Evolutionary conservation across 2,888 invertebrate genomes (phyloP).

Genomic region (Megamerina dolium): DNA sequence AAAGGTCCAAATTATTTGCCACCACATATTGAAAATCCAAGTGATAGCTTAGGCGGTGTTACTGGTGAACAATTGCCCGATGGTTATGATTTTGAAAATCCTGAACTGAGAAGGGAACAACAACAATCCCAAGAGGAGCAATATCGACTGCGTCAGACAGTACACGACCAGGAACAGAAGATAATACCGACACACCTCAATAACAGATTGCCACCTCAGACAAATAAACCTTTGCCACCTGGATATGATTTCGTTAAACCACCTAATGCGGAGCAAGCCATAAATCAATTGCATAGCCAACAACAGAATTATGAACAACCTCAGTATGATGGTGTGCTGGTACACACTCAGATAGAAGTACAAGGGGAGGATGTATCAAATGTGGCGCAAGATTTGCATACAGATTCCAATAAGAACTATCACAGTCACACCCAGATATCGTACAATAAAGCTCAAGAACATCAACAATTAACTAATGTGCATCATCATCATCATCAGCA

Average conservation of each 20-base stretch:
- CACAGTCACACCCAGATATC: not conserved
- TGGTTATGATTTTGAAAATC: not conserved
- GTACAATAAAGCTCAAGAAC: not conserved
- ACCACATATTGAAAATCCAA: conserved; percentile 4
- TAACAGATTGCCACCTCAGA: not conserved
- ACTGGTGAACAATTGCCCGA: conserved; percentile 10
- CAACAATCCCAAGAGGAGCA: conserved; percentile 12
- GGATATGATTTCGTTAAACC: conserved; percentile 37
- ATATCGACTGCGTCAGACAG: too few species aligned
- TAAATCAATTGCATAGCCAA: conserved; percentile 35
- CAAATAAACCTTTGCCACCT: conserved; percentile 27
- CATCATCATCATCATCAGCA: not conserved
- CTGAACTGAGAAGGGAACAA: conserved; percentile 4
- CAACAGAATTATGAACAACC: conserved; percentile 2
- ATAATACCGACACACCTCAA: not conserved
- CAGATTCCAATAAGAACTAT: not conserved
- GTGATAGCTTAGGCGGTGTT: conserved; percentile 6
- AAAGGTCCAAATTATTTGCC: conserved; percentile 15
- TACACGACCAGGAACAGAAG: too few species aligned
- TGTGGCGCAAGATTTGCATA: not conserved
- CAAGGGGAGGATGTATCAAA: not conserved
- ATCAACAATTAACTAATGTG: not conserved
- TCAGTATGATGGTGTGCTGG: not conserved
- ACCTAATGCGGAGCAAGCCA: conserved; percentile 32
- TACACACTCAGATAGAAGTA: conserved; percentile 3